Conservation (phyloP, 1,140 invertebrate genomes). For the Drosophila mojavensis region DNA sequence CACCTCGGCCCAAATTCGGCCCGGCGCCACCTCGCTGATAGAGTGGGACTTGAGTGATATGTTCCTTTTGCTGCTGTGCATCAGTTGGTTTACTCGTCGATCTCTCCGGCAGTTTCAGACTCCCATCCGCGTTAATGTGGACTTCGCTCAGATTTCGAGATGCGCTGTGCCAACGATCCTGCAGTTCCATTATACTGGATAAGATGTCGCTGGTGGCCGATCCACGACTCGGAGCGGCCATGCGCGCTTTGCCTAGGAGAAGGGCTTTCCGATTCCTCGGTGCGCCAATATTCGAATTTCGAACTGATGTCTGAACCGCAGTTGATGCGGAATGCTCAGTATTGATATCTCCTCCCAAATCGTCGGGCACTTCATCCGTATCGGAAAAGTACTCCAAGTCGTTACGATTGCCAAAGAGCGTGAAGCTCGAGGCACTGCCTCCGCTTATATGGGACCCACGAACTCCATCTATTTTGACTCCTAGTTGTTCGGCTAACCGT, state of each 20-base stretch:
- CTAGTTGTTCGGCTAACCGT: slow-evolving; percentile 71
- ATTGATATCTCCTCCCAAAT: slow-evolving; percentile 29
- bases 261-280: slow-evolving; percentile 63
- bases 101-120: slow-evolving; percentile 63
- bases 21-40: slow-evolving; percentile 85
- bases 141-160: slow-evolving; percentile 68
- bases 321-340: slow-evolving; percentile 80
- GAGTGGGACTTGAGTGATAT: slow-evolving; percentile 86
- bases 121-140: slow-evolving; percentile 76
- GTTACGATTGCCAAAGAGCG: slow-evolving; percentile 86
- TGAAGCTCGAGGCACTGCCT: slow-evolving; percentile 78
- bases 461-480: slow-evolving; percentile 75
- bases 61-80: slow-evolving; percentile 45
- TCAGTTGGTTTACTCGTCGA: neutral
- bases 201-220: slow-evolving; percentile 86
- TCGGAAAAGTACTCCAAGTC: slow-evolving; percentile 88
- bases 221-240: slow-evolving; percentile 16
- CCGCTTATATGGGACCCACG: slow-evolving; percentile 56
- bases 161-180: slow-evolving; percentile 89
- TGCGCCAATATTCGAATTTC: slow-evolving; percentile 61
- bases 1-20: slow-evolving; percentile 76
- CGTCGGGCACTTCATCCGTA: slow-evolving; percentile 47
- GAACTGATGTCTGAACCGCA: slow-evolving; percentile 76
- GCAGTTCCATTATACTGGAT: slow-evolving; percentile 89
- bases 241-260: slow-evolving; percentile 58